Evolutionary conservation across 1,140 invertebrate species (phyloP).

Genomic region (Manduca sexta): DNA sequence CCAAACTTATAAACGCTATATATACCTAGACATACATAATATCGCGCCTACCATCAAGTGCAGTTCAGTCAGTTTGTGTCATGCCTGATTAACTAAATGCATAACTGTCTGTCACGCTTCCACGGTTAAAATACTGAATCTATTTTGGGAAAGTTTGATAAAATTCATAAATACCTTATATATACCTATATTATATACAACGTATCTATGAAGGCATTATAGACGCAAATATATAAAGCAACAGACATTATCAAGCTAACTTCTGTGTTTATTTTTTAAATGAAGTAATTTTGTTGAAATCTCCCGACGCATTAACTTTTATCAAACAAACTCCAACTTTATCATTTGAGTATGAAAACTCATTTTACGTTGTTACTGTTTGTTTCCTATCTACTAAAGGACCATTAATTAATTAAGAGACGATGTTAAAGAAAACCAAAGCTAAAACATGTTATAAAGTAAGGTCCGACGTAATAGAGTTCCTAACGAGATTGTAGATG

Average conservation of each 20-base stretch:
- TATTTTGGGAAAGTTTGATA: too few relatives aligned
- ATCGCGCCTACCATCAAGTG: too few relatives aligned
- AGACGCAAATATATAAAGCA: neutral
- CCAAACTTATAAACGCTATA: too few relatives aligned
- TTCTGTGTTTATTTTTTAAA: conserved; percentile 5
- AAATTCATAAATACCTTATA: too few relatives aligned
- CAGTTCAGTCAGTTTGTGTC: too few relatives aligned
- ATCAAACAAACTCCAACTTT: neutral
- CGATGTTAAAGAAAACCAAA: conserved; percentile 22
- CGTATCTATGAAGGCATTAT: neutral
- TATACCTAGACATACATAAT: too few relatives aligned
- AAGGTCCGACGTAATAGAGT: conserved; percentile 21
- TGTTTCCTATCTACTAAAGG: conserved; percentile 7
- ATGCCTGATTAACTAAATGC: too few relatives aligned
- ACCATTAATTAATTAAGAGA: conserved; percentile 31
- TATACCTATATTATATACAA: too few relatives aligned
- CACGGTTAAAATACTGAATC: too few relatives aligned
- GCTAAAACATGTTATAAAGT: conserved; percentile 23
- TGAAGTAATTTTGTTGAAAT: conserved; percentile 2
- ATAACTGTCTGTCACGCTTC: too few relatives aligned
- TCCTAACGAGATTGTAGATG: conserved; percentile 16
- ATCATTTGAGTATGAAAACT: neutral
- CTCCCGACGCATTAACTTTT: neutral
- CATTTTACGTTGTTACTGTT: neutral
- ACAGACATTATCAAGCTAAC: neutral